phyloP scores from a whole-genome alignment of 2,113 vertebrate genomes.

The Boulengerochromis microlepis region DNA sequence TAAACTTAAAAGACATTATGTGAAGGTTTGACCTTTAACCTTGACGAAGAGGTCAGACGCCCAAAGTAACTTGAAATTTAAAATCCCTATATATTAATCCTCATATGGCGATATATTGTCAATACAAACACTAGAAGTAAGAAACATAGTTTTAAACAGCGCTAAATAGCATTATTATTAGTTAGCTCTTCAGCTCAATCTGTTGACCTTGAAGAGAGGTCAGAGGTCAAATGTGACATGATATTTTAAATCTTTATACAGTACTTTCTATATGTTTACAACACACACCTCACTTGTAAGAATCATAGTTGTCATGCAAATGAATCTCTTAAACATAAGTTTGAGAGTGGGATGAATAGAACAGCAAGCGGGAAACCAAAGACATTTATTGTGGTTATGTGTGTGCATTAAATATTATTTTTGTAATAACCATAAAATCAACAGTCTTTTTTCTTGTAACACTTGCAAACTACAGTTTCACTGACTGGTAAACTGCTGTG shows the following conservation, averaged over 20 bases:
- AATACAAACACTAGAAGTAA: neutral
- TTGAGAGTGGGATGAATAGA: neutral
- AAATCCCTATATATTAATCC: neutral
- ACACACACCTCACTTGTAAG: neutral
- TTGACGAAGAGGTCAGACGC: neutral
- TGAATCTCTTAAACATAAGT: neutral
- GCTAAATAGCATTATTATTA: neutral
- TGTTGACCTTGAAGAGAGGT: neutral
- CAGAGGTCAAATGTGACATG: neutral
- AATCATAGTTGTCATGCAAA: neutral
- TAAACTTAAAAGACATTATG: neutral
- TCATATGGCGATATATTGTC: rapidly evolving
- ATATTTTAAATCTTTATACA: neutral
- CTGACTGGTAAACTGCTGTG: neutral
- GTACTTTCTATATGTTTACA: neutral
- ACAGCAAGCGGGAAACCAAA: neutral
- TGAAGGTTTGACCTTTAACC: neutral
- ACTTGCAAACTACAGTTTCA: neutral
- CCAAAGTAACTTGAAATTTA: neutral
- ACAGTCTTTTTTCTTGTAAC: neutral
- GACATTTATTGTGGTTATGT: neutral
- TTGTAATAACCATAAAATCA: neutral
- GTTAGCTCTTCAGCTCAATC: neutral
- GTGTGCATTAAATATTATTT: neutral
- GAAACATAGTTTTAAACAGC: neutral